Conservation (phyloP, 2,113 vertebrate genomes). For the Tragelaphus imberbis region DNA sequence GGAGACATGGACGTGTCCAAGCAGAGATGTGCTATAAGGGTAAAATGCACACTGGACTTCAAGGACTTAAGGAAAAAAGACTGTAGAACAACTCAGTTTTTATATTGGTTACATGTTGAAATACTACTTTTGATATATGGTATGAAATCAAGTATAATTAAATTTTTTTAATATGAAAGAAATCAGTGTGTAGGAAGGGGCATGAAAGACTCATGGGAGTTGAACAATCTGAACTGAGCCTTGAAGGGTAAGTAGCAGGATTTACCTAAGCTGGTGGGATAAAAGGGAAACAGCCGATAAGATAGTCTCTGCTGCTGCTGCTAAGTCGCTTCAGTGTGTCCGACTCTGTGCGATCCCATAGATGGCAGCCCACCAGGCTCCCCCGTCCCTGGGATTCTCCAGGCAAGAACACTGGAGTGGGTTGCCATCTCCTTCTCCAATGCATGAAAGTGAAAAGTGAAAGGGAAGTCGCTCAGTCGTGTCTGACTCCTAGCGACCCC, state of each 20-base stretch:
- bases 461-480: too few species aligned
- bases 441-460: too few species aligned
- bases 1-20: background rate
- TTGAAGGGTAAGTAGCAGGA: background rate
- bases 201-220: background rate
- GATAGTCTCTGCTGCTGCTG: background rate
- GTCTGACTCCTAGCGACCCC: too few species aligned
- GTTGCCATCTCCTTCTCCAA: too few species aligned
- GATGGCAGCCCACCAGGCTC: too few species aligned
- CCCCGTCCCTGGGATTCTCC: too few species aligned
- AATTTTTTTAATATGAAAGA: background rate
- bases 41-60: background rate
- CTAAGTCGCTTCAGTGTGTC: too few species aligned
- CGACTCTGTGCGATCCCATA: too few species aligned
- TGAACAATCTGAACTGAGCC: background rate
- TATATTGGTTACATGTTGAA: background rate
- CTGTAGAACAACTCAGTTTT: background rate
- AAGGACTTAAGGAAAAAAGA: background rate
- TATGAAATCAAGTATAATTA: background rate
- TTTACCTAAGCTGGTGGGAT: background rate
- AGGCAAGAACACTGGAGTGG: too few species aligned
- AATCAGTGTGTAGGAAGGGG: accelerated
- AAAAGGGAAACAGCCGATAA: background rate
- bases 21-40: background rate
- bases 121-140: background rate